Base-by-base conservation (phyloP, 2,797 vertebrate species). In the Gambusia yucatana region DNA sequence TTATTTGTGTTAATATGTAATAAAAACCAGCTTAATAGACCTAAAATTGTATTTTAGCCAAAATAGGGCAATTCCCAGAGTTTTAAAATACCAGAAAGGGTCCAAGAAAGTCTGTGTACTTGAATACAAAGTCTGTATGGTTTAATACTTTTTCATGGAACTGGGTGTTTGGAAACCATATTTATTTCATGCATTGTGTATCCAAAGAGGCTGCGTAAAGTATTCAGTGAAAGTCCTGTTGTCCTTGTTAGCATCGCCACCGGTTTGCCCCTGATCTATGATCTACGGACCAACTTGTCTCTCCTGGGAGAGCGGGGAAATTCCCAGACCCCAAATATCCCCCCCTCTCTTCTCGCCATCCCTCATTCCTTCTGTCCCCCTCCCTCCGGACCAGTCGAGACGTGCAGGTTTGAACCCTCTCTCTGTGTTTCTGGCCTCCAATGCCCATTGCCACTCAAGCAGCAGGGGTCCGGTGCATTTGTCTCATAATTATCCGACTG, bases 401-500 rank as follows among this genome's bases (percentile, higher is more conserved):
- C 91, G 85, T 90, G 90, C 92, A 91, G 91, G 92, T 94, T 87
- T 93, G 91, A 93, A 90, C 88, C 86, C 89, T 89, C 88, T 82
- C 86, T 85, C 89, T 90, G 84, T 90, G 90, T 90, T 94, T 52
- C 90, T 90, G 93, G 89, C 90, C 93, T 93, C 91, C 91, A 91
- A 90, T 93, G 93, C 90, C 90, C 91, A 80, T 95, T 95, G 94
- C 93, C 93, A 93, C 93, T 94, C 92, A 94, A 93, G 91, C 93
- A 93, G 91, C 92, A 73, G 93, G 94, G 94, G 90, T 94, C 91
- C 89, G 52, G 83, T 85, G 92, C 93, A 92, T 95, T 95, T 95
- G 94, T 95, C 92, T 95, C 90, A 88, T 95, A 95, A 94, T 95
- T 95, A 95, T 95, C 94, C 84, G 82, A 92, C 92, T 90, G 93